Base-by-base conservation (phyloP, 2,113 vertebrate species). In the Neofelis nebulosa region DNA sequence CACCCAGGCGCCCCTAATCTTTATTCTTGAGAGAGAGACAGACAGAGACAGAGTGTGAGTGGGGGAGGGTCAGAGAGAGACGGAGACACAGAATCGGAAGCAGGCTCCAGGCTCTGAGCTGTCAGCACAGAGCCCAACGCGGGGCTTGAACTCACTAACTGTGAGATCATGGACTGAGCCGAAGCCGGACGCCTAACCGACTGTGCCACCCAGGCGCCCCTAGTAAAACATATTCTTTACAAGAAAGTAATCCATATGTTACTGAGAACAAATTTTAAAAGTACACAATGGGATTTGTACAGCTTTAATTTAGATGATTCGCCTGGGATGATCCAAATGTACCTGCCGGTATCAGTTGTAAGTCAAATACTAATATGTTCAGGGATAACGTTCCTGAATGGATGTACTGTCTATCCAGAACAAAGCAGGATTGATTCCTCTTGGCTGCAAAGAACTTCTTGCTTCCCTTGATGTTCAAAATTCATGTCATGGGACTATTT, bases 331-430 rank as follows among this genome's bases (percentile, higher is more conserved):
- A 74, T 92, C 45, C 66, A 87, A 89, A 65, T 92, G 16, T 50
- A 81, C 38, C 48, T 65, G 68, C 36, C 23, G 55, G 14, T 21
- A 19, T 57, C 33, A 79, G 45, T 93, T 91, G 94, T 91, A 97
- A 95, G 86, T 83, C 78, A 92, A 96, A 93, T 81, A 41, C 68
- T 79, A 52, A 57, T 7, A 23, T 82, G 13, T 61, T 93, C 68
- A n/a, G 23, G 52, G 68, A 33, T 74, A 79, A 66, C 27, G 29
- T 55, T 89, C n/a, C 69, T 97, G 66, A 97, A 97, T 78, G 82
- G 48, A 21, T 23, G 5, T 63, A 81, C 82, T 94, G 52, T 95
- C 23, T 82, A 45, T 38, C 31, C 15, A 48, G 61, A 95, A 85
- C 41, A 97, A 94, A 96, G 79, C 7, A 76, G 13, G 21, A 36